These are phyloP conservation scores for Chironex yamaguchii DNA, from an alignment of 30 jellyfish, hydroid and myxozoan genomes.

Conservation along the genomic window DNA sequence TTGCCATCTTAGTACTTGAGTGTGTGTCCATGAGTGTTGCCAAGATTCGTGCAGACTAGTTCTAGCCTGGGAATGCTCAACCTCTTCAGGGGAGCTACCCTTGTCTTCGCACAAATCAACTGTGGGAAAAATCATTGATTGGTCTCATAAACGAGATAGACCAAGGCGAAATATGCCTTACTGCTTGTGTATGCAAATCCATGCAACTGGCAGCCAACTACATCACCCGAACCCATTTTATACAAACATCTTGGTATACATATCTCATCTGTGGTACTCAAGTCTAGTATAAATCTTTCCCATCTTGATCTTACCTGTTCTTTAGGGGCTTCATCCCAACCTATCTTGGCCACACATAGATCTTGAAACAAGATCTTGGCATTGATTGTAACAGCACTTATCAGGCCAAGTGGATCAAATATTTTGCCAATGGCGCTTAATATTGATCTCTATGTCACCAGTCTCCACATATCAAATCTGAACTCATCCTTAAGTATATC, in stretches of 20 bases:
- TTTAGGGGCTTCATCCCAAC: constrained; percentile 46
- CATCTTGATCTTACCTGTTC: constrained; percentile 1
- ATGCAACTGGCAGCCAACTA: constrained; percentile 29
- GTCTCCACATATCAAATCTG: neutral
- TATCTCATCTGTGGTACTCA: neutral
- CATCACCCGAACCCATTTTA: constrained; percentile 14
- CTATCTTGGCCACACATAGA: neutral
- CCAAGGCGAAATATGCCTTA: constrained; percentile 32
- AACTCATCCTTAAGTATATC: neutral
- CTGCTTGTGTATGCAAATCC: constrained; percentile 61
- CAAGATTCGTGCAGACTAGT: constrained; percentile 49
- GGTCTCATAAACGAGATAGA: constrained; percentile 12
- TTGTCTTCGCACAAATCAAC: constrained; percentile 40
- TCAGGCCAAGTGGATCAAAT: constrained; percentile 41
- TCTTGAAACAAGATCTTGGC: constrained; percentile 43
- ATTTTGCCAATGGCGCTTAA: constrained; percentile 26
- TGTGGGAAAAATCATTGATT: neutral
- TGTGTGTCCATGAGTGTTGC: constrained; percentile 46
- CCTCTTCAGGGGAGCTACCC: constrained; percentile 67
- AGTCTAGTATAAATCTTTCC: constrained; percentile 11
- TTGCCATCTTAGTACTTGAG: constrained; percentile 16
- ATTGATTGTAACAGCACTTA: constrained; percentile 18
- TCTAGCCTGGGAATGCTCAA: constrained; percentile 56
- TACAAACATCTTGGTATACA: constrained; percentile 27
- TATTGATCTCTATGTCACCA: neutral